A percentile compares a stretch with the other conserved stretches of the same genome.
Evolutionary conservation across 2,113 vertebrate species (phyloP).

Genomic region (Pituophis catenifer): DNA sequence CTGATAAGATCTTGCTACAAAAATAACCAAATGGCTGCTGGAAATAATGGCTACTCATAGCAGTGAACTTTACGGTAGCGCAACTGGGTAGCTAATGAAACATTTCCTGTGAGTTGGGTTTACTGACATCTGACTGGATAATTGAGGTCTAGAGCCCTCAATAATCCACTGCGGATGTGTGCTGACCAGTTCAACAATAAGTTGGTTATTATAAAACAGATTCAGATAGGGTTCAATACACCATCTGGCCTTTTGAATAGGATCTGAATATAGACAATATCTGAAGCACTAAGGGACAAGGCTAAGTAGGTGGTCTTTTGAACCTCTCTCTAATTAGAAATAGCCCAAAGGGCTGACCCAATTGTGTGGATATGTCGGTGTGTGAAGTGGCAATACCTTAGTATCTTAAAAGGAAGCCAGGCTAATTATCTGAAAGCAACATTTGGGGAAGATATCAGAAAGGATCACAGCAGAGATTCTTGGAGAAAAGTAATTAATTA

Average conservation of each 20-base stretch:
- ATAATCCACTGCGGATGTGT: not conserved
- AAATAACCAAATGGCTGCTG: not conserved
- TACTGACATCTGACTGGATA: not conserved
- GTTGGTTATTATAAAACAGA: not conserved
- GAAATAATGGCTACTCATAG: not conserved
- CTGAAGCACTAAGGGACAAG: not conserved
- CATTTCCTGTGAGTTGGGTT: not conserved
- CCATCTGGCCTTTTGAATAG: not conserved
- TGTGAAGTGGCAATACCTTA: not conserved
- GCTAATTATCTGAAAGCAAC: not conserved
- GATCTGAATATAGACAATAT: not conserved
- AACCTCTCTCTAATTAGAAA: not conserved
- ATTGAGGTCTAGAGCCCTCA: not conserved
- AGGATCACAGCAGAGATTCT: not conserved
- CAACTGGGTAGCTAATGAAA: not conserved
- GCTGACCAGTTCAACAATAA: not conserved
- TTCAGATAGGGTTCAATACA: not conserved
- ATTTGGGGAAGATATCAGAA: not conserved
- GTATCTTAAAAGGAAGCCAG: not conserved
- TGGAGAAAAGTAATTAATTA: not conserved
- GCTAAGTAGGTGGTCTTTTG: not conserved
- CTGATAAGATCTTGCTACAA: not conserved
- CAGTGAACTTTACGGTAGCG: not conserved
- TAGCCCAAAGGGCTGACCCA: not conserved
- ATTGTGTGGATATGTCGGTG: not conserved